These are phyloP conservation scores for Drosophila mimetica DNA, from an alignment of 2,888 invertebrate genomes.

Conservation along the genomic window DNA sequence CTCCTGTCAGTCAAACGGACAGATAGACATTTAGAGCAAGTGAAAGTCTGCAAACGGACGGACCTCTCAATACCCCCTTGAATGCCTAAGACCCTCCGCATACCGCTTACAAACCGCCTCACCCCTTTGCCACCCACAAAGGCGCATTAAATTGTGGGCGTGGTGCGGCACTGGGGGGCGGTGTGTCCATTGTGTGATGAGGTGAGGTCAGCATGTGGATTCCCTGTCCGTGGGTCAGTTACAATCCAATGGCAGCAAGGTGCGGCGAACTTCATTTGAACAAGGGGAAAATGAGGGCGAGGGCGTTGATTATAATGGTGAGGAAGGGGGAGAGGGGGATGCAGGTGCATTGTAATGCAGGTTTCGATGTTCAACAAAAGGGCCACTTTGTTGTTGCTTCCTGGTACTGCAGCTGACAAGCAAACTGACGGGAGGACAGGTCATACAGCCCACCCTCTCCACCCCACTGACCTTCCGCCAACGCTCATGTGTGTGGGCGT, in stretches of 20 bases:
- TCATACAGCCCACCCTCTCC: conserved; percentile 7
- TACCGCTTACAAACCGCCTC: no score
- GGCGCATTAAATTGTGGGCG: conserved; percentile 34
- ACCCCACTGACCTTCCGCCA: background rate
- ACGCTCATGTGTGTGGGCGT: conserved; percentile 13
- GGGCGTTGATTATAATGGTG: background rate
- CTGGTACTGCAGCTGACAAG: conserved; percentile 34
- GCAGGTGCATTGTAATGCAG: conserved; percentile 38
- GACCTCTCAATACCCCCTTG: conserved; percentile 13
- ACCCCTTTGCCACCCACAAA: background rate
- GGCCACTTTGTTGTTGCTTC: conserved; percentile 14
- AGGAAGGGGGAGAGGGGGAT: background rate
- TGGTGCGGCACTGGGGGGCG: background rate
- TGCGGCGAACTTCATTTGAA: conserved; percentile 28
- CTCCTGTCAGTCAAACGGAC: conserved; percentile 14
- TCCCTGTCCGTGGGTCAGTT: conserved; percentile 17
- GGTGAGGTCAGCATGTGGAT: conserved; percentile 39
- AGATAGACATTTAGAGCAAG: conserved; percentile 20
- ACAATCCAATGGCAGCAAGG: conserved; percentile 19
- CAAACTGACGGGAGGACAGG: conserved; percentile 19
- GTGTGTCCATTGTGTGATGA: conserved; percentile 22
- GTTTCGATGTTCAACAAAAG: conserved; percentile 24
- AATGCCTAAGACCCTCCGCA: background rate
- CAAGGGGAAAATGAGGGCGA: conserved; percentile 2
- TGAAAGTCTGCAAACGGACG: conserved; percentile 22